phyloP scores from a whole-genome alignment of 1,140 invertebrate genomes.

The Cotesia chilonis region DNA sequence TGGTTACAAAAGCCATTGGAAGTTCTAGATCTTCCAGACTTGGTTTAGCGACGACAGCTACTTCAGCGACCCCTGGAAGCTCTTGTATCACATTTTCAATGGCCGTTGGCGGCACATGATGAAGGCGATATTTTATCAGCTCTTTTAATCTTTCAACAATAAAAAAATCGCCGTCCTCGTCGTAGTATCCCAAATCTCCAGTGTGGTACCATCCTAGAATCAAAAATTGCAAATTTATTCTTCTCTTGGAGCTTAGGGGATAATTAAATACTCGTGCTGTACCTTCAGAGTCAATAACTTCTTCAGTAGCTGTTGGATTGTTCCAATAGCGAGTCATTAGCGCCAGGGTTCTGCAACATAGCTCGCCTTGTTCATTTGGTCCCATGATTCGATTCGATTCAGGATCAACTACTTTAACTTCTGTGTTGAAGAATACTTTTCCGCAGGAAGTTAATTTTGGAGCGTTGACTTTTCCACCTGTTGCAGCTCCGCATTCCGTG shows the following conservation, averaged over 20 bases:
- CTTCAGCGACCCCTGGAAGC: conserved; percentile 73
- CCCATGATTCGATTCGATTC: conserved; percentile 54
- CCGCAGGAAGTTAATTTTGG: conserved; percentile 41
- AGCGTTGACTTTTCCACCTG: not conserved
- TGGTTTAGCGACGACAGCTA: conserved; percentile 74
- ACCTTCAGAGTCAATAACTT: conserved; percentile 66
- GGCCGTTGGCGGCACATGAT: conserved; percentile 48
- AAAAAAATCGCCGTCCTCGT: conserved; percentile 59
- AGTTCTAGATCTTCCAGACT: conserved; percentile 70
- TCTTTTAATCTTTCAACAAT: conserved; percentile 71
- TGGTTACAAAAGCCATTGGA: conserved; percentile 71
- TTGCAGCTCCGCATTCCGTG: conserved; percentile 44
- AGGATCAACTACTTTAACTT: conserved; percentile 57
- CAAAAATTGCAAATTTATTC: not conserved
- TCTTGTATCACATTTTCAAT: conserved; percentile 73
- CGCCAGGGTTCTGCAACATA: conserved; percentile 57
- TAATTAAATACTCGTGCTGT: conserved; percentile 34
- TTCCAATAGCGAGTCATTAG: conserved; percentile 64
- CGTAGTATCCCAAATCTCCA: conserved; percentile 61
- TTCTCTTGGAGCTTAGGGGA: not conserved
- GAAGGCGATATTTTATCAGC: conserved; percentile 65
- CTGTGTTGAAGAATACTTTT: conserved; percentile 35
- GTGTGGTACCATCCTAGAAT: conserved; percentile 33
- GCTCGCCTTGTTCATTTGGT: conserved; percentile 62
- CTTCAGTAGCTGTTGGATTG: conserved; percentile 68